Conservation (phyloP, 2,888 invertebrate genomes). For the Auanema freiburgensis region DNA sequence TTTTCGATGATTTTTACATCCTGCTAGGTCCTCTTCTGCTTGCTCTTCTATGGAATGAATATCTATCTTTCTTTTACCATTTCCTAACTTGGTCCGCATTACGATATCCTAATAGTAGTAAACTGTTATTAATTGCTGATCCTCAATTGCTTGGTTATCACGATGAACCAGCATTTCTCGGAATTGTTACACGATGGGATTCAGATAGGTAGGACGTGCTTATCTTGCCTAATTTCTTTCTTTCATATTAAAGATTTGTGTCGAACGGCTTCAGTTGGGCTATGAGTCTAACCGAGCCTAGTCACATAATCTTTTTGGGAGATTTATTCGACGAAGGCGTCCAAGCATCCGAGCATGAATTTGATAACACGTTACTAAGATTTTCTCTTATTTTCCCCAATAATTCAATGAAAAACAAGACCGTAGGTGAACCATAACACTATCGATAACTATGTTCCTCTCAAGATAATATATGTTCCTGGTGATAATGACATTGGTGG, state of each 20-base stretch:
- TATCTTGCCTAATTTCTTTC: background rate
- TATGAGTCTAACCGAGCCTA: constrained; percentile 76
- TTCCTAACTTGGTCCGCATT: constrained; percentile 3
- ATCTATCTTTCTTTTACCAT: constrained; percentile 26
- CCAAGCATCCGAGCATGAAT: constrained; percentile 69
- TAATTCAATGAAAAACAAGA: background rate
- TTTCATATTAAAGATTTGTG: constrained; percentile 70
- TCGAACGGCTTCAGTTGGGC: constrained; percentile 78
- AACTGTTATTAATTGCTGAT: constrained; percentile 73
- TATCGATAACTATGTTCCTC: background rate
- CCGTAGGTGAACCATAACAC: background rate
- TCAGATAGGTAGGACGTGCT: constrained; percentile 76
- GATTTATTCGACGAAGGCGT: constrained; percentile 93
- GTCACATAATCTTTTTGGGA: constrained; percentile 85
- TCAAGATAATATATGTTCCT: constrained; percentile 76
- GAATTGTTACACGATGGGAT: constrained; percentile 80
- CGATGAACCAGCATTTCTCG: constrained; percentile 75
- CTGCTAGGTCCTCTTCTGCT: constrained; percentile 19
- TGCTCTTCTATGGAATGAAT: constrained; percentile 33
- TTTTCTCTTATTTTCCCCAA: constrained; percentile 72
- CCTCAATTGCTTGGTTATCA: constrained; percentile 86
- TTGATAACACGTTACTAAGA: constrained; percentile 76
- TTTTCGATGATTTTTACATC: background rate
- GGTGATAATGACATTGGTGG: constrained; percentile 98
- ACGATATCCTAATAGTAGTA: too few relatives aligned